Base-by-base conservation (phyloP, 2,797 vertebrate genomes). In the Argyrosomus regius region DNA sequence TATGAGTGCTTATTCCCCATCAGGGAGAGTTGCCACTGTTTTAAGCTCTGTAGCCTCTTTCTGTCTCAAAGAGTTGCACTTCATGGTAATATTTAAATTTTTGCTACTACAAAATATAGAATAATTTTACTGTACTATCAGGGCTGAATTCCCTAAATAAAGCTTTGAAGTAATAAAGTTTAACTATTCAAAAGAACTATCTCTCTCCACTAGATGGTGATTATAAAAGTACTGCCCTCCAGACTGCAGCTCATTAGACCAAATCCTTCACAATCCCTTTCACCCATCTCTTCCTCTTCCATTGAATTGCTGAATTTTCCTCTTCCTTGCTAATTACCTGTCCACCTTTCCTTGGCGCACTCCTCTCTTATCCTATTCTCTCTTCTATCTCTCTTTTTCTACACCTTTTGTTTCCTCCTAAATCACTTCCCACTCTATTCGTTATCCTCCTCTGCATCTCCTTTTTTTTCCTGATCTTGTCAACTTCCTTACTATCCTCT, bases 321-420 rank as follows among this genome's bases (percentile, higher is more conserved):
- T 65, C 60, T 65, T 69, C 61, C 57, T 14, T 17, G 54, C 62
- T 83, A 88, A 89, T 89, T 81, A 84, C 78, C 85, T 90, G 86
- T 84, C 87, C 76, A 75, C 77, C 78, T 80, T 82, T 70, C 49
- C 54, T 75, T 43, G 24, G 6, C 28, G 68, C 3, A 31, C 31
- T 54, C 59, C 31, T 53, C 57, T 68, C 41, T 64, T 73, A 74
- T 70, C 56, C 61, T 41, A 65, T 66, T 52, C 45, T 48, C 50
- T 56, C 66, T 17, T 24, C 56, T 43, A 12, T 62, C 65, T 54
- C 41, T 13, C 24, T 63, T 46, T 7, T 18, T 43, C 24, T 5
- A 0, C 72, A 22, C 3, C 45, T 60, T 48, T 56, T 17, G 58
- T 59, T 20, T 75, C 43, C 63, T 46, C 39, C 54, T 60, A 45